Conservation (phyloP, 2,888 invertebrate genomes). For the Tinea semifulvella region DNA sequence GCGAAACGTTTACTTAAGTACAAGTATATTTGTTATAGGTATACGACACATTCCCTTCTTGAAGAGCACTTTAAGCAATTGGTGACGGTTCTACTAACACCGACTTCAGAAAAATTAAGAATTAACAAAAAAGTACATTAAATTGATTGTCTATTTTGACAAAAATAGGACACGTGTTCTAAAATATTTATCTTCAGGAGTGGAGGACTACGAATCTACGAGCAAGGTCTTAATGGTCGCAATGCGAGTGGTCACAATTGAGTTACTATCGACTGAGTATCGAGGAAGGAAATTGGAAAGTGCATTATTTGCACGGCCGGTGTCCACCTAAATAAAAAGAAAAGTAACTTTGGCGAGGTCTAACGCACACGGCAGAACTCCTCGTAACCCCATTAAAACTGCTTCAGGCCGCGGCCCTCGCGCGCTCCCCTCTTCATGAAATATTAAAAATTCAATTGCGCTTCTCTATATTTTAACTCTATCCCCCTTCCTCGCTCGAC, state of each 20-base stretch:
- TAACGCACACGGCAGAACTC: slow-evolving; percentile 24
- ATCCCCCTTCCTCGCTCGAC: slow-evolving; percentile 42
- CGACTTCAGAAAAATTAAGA: too few relatives aligned
- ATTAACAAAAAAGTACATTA: too few relatives aligned
- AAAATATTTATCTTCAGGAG: too few relatives aligned
- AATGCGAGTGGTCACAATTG: neutral
- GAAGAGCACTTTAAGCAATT: too few relatives aligned
- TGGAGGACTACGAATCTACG: too few relatives aligned
- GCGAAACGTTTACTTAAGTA: too few relatives aligned
- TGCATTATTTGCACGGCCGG: slow-evolving; percentile 11
- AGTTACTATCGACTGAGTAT: slow-evolving; percentile 10
- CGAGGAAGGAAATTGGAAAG: slow-evolving; percentile 10
- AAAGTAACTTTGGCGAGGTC: slow-evolving; percentile 1
- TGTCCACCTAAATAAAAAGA: slow-evolving; percentile 14
- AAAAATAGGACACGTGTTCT: too few relatives aligned
- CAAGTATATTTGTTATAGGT: too few relatives aligned
- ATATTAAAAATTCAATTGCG: slow-evolving; percentile 69
- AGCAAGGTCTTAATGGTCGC: neutral
- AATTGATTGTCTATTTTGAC: too few relatives aligned
- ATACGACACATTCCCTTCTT: too few relatives aligned
- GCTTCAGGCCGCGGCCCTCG: slow-evolving; percentile 35
- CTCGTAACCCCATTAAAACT: slow-evolving; percentile 58
- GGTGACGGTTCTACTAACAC: too few relatives aligned
- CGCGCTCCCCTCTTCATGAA: slow-evolving; percentile 48
- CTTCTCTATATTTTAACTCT: slow-evolving; percentile 67